Evolutionary conservation across 1,140 invertebrate species (phyloP), one percentile per base, ranked within the genome.

Genomic region (Pachypsylla venusta): DNA sequence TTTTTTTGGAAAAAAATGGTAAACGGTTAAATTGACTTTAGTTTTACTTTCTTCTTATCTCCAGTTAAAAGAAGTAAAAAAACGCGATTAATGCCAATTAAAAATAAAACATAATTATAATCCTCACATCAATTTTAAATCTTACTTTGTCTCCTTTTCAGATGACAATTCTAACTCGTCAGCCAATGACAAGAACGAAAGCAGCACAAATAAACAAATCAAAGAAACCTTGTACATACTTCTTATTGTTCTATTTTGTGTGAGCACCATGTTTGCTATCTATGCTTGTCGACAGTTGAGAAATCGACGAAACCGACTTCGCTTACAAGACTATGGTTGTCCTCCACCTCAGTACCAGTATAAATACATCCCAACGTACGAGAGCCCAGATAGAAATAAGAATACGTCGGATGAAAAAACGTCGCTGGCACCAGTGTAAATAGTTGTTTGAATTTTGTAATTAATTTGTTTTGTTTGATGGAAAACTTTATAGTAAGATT

Each of bases 281-380:
- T 60, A 57, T 30, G 30, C 60, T 1, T 54, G 28, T 7, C 42
- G 61, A 14, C 58, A 62, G 19, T 62, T 58, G 40, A 22, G 60
- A 13, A 48, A 55, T 14, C 55, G 59, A 24, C 40, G 59, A n/a
- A 40, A 61, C 40, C 63, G 62, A 26, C 54, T 64, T 4, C 61
- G 56, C 28, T 58, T 62, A 20, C 53, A 42, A 19, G 59, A 59
- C 22, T 61, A 61, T 40, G 62, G 63, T 10, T 62, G 64, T 53
- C 60, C 61, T 1, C 58, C 61, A 3, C 60, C 63, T 19, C 64
- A 60, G 26, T 62, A 64, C 54, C 63, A 64, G 30, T 66, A 66
- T 54, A 66, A 66, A 54, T 64, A 62, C 25, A 61, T 66, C 25
- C 61, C 63, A 12, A 59, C 64, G 0, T 64, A 61, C 28, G 61